Evolutionary conservation across 2,797 vertebrate genomes (phyloP).

Genomic region (Hydrophis major): DNA sequence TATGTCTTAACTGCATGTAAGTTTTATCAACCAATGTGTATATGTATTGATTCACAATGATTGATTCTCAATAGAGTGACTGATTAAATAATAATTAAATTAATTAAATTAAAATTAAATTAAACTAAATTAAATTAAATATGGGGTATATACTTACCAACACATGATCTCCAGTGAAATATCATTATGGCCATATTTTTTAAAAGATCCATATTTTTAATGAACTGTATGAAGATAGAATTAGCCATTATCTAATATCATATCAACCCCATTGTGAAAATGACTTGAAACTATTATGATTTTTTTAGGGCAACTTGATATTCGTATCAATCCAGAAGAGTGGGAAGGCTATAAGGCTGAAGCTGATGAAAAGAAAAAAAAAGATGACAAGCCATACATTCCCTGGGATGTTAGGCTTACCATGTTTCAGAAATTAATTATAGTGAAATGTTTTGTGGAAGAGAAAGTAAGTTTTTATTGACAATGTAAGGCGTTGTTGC

Average conservation of each 20-base stretch:
- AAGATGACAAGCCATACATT: conserved; percentile 27
- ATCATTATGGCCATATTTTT: not conserved
- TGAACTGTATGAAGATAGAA: not conserved
- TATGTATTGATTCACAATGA: not conserved
- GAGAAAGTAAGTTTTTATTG: conserved; percentile 72
- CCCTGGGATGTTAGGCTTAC: conserved; percentile 70
- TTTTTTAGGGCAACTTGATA: conserved; percentile 72
- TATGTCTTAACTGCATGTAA: not conserved
- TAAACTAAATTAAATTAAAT: too few relatives aligned
- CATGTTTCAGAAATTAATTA: conserved; percentile 79
- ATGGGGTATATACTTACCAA: not conserved
- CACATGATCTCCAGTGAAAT: not conserved
- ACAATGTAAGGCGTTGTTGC: not conserved
- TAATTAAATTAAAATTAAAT: not conserved
- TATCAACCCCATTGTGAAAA: not conserved
- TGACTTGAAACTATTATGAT: conserved; percentile 9
- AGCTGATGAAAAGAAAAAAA: conserved; percentile 14
- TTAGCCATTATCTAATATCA: not conserved
- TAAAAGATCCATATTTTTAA: not conserved
- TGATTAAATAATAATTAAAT: not conserved
- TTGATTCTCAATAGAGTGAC: not conserved
- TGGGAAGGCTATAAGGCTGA: conserved; percentile 56
- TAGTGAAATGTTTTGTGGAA: conserved; percentile 80
- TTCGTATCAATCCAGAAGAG: conserved; percentile 68
- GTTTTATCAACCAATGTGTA: not conserved